Evolutionary conservation across 2,113 vertebrate genomes (phyloP), one percentile per base, ranked within the genome.

Genomic region (Cololabis saira): DNA sequence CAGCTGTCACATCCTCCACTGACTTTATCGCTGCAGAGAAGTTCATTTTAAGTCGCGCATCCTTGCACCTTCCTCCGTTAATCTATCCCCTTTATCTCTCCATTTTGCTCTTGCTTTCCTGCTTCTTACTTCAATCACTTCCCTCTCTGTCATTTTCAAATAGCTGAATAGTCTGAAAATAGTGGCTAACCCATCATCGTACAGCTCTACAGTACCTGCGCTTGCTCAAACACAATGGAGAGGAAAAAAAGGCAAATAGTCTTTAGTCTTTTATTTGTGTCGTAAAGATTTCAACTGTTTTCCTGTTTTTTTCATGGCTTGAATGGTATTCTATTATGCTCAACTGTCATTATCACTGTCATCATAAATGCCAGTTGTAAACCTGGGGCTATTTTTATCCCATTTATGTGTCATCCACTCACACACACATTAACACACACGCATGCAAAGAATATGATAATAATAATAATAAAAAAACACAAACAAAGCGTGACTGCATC

Each of bases 1-100:
- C 37, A 72, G 70, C 79, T 84, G 88, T 89, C 83, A 78, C 76
- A 76, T 82, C 83, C 74, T 85, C 72, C 81, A 86, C 67, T 85
- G 84, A 69, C 55, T 81, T 60, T 74, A 64, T 40, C 70, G 74
- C 67, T 59, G 72, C 58, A 60, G 79, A 81, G 71, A 80, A 87
- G 76, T 88, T 87, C 76, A 87, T 88, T 87, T 87, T 84, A 83
- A 76, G 78, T 69, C 66, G 10, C 10, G 33, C 33, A 59, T 67
- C 62, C 58, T 83, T 67, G 48, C 48, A 77, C 61, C 64, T 71
- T 54, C 53, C 61, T 50, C 65, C 72, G 81, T 90, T 71, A 81
- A 82, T 82, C 76, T 63, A 41, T 18, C 57, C 50, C 68, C 27
- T 62, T 66, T 61, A 55, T 75, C 66, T 76, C 64, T 74, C 50